Conservation (phyloP, 2,797 vertebrate species). For the Ptychadena robeensis region DNA sequence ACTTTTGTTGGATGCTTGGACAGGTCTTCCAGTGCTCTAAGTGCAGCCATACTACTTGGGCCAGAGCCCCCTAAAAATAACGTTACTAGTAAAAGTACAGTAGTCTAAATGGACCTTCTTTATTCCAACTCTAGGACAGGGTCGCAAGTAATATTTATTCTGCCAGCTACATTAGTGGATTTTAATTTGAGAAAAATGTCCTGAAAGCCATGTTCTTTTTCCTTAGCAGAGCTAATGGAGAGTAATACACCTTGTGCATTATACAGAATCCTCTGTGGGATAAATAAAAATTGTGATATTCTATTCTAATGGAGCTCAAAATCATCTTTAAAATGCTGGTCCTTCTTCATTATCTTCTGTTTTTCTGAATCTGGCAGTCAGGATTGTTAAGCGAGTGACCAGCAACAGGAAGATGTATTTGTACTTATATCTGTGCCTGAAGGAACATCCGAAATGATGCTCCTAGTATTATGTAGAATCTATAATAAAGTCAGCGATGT, state of each 20-base stretch:
- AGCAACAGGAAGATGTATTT: neutral
- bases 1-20: no score
- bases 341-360: neutral
- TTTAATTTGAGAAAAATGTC: neutral
- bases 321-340: neutral
- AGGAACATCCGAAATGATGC: neutral
- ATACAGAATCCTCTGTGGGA: neutral
- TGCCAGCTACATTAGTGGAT: neutral
- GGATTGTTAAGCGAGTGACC: neutral
- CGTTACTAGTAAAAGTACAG: no score
- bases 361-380: neutral
- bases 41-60: no score
- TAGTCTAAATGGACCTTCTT: no score
- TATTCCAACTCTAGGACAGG: no score
- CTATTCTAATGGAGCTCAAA: neutral
- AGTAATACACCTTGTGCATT: neutral
- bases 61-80: no score
- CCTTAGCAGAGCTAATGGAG: neutral
- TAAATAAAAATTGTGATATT: neutral
- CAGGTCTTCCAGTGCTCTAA: no score
- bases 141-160: no score
- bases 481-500: conserved; percentile 8
- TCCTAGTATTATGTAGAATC: neutral
- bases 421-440: neutral
- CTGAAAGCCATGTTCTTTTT: neutral